Base-by-base conservation (phyloP, 2,888 invertebrate species). In the Cataglyphis altisquamis region DNA sequence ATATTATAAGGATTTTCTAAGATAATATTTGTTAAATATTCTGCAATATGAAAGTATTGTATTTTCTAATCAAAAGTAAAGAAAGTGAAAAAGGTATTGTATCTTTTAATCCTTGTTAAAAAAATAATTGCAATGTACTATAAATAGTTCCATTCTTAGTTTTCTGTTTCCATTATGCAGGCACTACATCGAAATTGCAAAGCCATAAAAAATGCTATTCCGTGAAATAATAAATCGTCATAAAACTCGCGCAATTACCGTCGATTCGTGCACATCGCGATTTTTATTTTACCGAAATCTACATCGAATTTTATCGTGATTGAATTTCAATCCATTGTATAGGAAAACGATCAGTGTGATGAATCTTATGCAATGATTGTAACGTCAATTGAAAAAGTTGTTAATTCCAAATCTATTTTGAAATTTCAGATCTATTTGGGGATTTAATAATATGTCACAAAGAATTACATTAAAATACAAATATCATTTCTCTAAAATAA, bases 221-320 rank as follows among this genome's bases (percentile, higher is more conserved):
- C 52, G 36, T 36, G 18, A 52, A 75, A 52, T 66, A 75, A 75
- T 66, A 36, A 66, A 64, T 48, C 12, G 45, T 64, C 36, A 74
- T 32, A 18, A 64, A 75, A 64, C 36, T 36, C 21, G 18, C 6
- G 36, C 52, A 48, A 36, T 74, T 66, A 36, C 66, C 29, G 36
- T 48, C 48, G 21, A 21, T 21, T 36, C 10, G 6, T 10, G 36
- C 21, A 15, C 32, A 6, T 32, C 41, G 10, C 3, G 6, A 0
- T 73, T 60, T 74, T 45, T 75, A 63, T 45, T 52, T 25, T 15
- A 48, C 18, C 21, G 12, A 9, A 36, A 52, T 75, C 12, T 18
- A 52, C 21, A 12, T 25, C 25, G 6, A 52, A 75, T 52, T 66
- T 75, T 75, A 52, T 36, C 67, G 18, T 15, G 32, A 45, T 32